These are phyloP conservation scores for Trinectes maculatus DNA, from an alignment of 2,113 vertebrate genomes.

Conservation along the genomic window DNA sequence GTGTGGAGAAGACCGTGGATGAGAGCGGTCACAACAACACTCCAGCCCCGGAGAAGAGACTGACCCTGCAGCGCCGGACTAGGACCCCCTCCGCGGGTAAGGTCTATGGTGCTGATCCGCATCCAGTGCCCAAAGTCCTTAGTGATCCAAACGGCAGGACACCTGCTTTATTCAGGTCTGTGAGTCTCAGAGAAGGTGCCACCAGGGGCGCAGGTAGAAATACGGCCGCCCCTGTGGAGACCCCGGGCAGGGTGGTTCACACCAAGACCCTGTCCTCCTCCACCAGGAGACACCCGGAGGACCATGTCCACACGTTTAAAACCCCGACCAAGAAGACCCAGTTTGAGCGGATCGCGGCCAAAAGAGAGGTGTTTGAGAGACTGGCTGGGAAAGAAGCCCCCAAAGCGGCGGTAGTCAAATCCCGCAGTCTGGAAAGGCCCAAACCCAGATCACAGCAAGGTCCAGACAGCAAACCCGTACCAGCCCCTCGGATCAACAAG, in stretches of 20 bases:
- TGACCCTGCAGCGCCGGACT: conserved; percentile 77
- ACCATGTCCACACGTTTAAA: conserved; percentile 27
- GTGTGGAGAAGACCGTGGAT: conserved; percentile 41
- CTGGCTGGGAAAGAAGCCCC: conserved; percentile 57
- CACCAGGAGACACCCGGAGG: conserved; percentile 23
- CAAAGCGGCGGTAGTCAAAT: conserved; percentile 59
- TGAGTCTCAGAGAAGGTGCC: conserved; percentile 63
- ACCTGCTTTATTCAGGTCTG: conserved; percentile 36
- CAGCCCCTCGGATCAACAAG: conserved; percentile 36
- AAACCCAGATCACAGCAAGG: conserved; percentile 59
- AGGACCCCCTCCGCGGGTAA: conserved; percentile 71
- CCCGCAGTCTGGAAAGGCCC: conserved; percentile 66
- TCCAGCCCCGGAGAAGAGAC: conserved; percentile 63
- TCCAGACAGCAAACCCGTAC: conserved; percentile 43
- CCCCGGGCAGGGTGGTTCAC: not conserved
- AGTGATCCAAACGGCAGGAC: conserved; percentile 50
- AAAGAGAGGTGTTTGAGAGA: conserved; percentile 69
- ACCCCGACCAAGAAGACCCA: conserved; percentile 70
- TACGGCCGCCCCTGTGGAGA: not conserved
- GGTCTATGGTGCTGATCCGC: conserved; percentile 9
- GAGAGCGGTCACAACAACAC: conserved; percentile 53
- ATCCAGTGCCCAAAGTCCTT: conserved; percentile 37
- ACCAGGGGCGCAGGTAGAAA: conserved; percentile 34
- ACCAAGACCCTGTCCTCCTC: conserved; percentile 17
- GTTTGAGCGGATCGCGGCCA: conserved; percentile 69